phyloP scores from a whole-genome alignment of 2,113 vertebrate genomes.

The Rhynchomys soricoides region DNA sequence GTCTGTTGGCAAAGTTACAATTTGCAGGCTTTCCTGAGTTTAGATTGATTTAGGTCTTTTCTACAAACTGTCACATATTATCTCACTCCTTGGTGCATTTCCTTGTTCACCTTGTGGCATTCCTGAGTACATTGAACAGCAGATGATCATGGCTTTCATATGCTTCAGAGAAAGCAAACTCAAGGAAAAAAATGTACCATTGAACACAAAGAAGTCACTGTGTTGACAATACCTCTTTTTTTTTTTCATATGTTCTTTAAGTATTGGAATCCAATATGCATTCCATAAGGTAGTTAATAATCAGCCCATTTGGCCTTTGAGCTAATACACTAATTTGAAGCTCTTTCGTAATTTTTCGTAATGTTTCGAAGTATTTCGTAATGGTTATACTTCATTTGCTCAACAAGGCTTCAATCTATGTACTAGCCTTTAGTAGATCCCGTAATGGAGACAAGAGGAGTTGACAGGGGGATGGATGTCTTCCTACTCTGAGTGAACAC shows the following conservation, averaged over 20 bases:
- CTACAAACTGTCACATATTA: slow-evolving; percentile 13
- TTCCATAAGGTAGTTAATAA: background rate
- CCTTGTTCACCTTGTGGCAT: background rate
- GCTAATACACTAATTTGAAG: slow-evolving; percentile 42
- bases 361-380: slow-evolving; percentile 35
- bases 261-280: background rate
- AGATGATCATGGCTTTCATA: background rate
- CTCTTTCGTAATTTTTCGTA: too few relatives aligned
- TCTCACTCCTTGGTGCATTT: background rate
- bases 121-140: background rate
- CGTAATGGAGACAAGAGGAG: background rate
- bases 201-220: background rate
- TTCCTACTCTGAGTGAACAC: background rate
- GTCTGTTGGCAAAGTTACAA: background rate
- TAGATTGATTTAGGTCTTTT: background rate
- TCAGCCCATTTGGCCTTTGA: background rate
- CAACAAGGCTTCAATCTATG: slow-evolving; percentile 14
- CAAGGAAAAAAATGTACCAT: background rate
- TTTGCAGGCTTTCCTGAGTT: background rate
- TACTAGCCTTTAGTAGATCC: background rate
- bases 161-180: background rate
- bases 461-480: background rate
- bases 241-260: background rate
- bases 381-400: slow-evolving; percentile 25
- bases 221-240: background rate